Evolutionary conservation across 1,140 invertebrate genomes (phyloP).

Genomic region (Drosophila biarmipes): DNA sequence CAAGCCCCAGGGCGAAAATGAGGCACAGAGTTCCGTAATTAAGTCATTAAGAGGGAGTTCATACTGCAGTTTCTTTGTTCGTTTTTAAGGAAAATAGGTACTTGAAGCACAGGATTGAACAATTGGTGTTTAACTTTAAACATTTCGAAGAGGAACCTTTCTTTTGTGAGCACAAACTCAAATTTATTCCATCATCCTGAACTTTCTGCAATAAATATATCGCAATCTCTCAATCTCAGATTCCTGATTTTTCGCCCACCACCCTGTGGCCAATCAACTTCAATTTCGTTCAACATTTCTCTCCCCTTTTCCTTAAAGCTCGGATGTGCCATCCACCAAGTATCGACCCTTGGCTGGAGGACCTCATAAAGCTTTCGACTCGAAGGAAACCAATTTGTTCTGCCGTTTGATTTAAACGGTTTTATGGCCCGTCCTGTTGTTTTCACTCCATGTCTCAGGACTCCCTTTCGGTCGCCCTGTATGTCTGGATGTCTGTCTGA

Average conservation of each 20-base stretch:
- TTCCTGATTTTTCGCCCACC: conserved; percentile 24
- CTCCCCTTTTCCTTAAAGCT: conserved; percentile 26
- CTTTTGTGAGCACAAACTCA: too few relatives aligned
- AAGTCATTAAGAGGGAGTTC: conserved; percentile 17
- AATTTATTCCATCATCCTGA: background rate
- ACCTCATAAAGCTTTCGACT: conserved; percentile 77
- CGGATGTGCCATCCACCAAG: conserved; percentile 21
- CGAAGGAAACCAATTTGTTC: conserved; percentile 83
- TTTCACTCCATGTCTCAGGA: conserved; percentile 61
- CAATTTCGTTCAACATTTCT: conserved; percentile 39
- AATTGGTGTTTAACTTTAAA: background rate
- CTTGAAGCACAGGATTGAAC: background rate
- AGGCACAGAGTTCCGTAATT: conserved; percentile 21
- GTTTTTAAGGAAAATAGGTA: background rate
- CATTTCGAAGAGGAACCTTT: too few relatives aligned
- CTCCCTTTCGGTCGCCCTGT: conserved; percentile 16
- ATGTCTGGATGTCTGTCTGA: conserved; percentile 24
- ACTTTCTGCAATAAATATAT: conserved; percentile 21
- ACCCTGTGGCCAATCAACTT: conserved; percentile 47
- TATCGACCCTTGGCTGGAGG: conserved; percentile 62
- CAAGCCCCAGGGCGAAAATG: conserved; percentile 5
- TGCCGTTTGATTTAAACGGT: conserved; percentile 83
- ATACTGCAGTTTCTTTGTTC: background rate
- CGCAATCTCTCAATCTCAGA: conserved; percentile 36
- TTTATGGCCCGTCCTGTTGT: conserved; percentile 80